These are phyloP conservation scores for Pterocles gutturalis DNA, from an alignment of 2,113 vertebrate species.

Conservation along the genomic window DNA sequence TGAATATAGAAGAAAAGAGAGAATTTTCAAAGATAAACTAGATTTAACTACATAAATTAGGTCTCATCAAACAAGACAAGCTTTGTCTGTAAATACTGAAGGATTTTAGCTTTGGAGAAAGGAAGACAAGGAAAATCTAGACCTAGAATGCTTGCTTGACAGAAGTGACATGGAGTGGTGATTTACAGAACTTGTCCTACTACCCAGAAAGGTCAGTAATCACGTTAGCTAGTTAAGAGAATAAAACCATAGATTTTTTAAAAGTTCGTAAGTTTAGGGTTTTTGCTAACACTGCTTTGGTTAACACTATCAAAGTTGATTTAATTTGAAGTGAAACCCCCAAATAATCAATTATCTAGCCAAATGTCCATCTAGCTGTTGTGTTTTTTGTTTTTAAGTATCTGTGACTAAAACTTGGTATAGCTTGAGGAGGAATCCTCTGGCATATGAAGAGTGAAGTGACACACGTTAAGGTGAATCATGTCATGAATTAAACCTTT, in stretches of 20 bases:
- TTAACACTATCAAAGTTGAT: background rate
- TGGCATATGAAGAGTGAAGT: background rate
- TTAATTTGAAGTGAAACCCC: background rate
- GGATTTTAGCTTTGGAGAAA: background rate
- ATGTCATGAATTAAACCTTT: background rate
- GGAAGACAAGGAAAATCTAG: background rate
- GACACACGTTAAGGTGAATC: background rate
- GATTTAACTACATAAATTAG: background rate
- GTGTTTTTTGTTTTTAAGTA: background rate
- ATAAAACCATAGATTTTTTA: background rate
- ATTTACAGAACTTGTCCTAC: background rate
- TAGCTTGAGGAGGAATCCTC: background rate
- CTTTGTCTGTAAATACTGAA: background rate
- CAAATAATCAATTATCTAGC: background rate
- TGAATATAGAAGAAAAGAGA: background rate
- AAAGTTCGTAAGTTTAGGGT: rapidly evolving
- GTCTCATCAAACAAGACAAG: background rate
- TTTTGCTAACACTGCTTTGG: background rate
- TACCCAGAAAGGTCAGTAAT: background rate
- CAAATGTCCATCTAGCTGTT: background rate
- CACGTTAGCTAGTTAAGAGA: background rate
- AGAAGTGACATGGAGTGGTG: background rate
- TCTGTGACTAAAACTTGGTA: background rate
- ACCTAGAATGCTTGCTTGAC: background rate
- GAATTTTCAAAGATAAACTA: background rate